A percentile compares a stretch with the other conserved stretches of the same genome.
These are phyloP conservation scores for Drosophila formosana DNA, from an alignment of 2,888 invertebrate species.

Conservation along the genomic window DNA sequence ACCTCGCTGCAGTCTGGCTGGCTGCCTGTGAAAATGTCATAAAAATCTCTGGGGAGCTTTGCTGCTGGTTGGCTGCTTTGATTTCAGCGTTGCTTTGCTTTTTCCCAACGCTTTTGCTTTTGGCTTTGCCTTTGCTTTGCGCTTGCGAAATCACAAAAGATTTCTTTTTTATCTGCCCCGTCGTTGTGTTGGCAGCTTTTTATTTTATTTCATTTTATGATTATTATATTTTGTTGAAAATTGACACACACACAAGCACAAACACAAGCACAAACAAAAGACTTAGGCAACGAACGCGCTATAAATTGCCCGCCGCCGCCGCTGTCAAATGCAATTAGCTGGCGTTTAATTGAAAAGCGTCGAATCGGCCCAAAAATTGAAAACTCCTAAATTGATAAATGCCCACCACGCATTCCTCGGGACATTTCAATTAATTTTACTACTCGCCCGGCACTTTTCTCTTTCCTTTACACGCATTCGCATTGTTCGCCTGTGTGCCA, in stretches of 20 bases:
- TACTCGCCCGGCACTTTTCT: constrained; percentile 55
- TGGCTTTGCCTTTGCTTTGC: constrained; percentile 56
- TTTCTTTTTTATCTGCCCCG: constrained; percentile 69
- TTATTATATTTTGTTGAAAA: constrained; percentile 71
- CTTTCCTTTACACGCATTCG: constrained; percentile 47
- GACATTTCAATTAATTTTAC: constrained; percentile 72
- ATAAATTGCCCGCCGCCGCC: constrained; percentile 42
- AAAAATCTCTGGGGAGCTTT: constrained; percentile 80
- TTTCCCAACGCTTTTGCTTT: constrained; percentile 67
- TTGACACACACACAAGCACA: constrained; percentile 53
- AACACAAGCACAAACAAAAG: constrained; percentile 58
- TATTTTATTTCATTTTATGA: constrained; percentile 78
- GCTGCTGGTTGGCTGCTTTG: constrained; percentile 65
- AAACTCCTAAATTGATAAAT: constrained; percentile 48
- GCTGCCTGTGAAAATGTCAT: constrained; percentile 75
- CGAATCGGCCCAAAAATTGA: constrained; percentile 64
- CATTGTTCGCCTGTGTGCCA: constrained; percentile 66
- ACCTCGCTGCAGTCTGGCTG: constrained; percentile 9
- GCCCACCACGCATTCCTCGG: constrained; percentile 44
- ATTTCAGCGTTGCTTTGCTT: constrained; percentile 62
- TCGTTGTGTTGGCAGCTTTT: constrained; percentile 64
- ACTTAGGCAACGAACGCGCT: constrained; percentile 72
- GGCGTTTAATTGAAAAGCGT: constrained; percentile 72
- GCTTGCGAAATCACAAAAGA: constrained; percentile 73
- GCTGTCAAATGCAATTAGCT: constrained; percentile 77